Conservation (phyloP, 2,888 invertebrate species). For the Ptychoptera contaminata region DNA sequence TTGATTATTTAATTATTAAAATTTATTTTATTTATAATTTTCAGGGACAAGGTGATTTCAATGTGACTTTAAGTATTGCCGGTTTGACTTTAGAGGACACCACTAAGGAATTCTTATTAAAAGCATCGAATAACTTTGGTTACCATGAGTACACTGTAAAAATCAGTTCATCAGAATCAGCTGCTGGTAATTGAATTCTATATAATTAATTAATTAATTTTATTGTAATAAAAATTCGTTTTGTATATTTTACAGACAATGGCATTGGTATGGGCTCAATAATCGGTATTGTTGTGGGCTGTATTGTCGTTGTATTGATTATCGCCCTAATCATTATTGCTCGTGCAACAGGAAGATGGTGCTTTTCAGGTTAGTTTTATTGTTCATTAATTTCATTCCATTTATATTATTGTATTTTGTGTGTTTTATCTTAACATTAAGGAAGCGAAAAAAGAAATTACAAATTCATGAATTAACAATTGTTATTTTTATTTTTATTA, state of each 20-base stretch:
- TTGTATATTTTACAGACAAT: slow-evolving; percentile 34
- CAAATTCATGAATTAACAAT: too few species aligned
- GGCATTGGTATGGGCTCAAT: slow-evolving; percentile 61
- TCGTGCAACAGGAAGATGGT: slow-evolving; percentile 69
- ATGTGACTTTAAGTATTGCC: slow-evolving; percentile 47
- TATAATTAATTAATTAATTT: neutral
- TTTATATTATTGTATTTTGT: too few species aligned
- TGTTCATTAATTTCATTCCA: too few species aligned
- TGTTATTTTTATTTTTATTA: too few species aligned
- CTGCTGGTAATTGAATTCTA: slow-evolving; percentile 22
- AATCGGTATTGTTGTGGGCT: slow-evolving; percentile 55
- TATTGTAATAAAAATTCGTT: neutral
- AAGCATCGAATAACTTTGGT: slow-evolving; percentile 54
- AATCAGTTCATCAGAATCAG: slow-evolving; percentile 51
- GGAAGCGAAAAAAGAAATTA: too few species aligned
- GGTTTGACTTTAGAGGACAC: slow-evolving; percentile 60
- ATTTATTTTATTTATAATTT: slow-evolving; percentile 9
- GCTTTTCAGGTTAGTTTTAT: slow-evolving; percentile 78
- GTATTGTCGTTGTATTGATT: slow-evolving; percentile 50
- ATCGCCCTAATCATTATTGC: slow-evolving; percentile 42
- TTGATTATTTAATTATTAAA: too few species aligned
- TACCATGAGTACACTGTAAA: slow-evolving; percentile 43
- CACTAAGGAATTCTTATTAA: slow-evolving; percentile 49
- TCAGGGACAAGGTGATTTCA: slow-evolving; percentile 44
- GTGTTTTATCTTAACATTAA: too few species aligned